Conservation (phyloP, 2,797 vertebrate species). For the Enteromius fasciolatus region DNA sequence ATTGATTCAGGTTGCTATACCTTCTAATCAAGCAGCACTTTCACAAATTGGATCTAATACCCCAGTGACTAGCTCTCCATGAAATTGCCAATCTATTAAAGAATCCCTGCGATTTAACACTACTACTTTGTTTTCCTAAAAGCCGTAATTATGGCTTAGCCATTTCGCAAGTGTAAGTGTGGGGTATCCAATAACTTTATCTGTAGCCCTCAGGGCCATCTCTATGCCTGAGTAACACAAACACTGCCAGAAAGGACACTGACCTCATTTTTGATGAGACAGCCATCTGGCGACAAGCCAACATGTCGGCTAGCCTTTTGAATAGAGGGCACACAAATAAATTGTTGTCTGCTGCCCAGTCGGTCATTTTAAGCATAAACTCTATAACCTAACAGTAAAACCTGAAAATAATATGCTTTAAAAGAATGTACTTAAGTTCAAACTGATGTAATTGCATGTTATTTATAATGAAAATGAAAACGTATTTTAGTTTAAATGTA, state of each 20-base stretch:
- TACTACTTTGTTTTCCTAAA: slow-evolving; percentile 51
- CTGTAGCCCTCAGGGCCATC: neutral
- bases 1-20: slow-evolving; percentile 68
- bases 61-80: slow-evolving; percentile 56
- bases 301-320: neutral
- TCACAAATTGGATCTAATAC: slow-evolving; percentile 66
- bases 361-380: neutral
- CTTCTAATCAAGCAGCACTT: slow-evolving; percentile 66
- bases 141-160: slow-evolving; percentile 64
- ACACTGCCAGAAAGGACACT: slow-evolving; percentile 7
- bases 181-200: slow-evolving; percentile 62
- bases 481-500: too few relatives aligned
- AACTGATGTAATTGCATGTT: neutral
- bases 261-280: slow-evolving; percentile 20
- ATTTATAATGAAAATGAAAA: neutral
- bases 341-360: neutral
- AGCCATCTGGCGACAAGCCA: slow-evolving; percentile 32
- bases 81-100: slow-evolving; percentile 59
- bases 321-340: neutral
- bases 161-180: slow-evolving; percentile 44
- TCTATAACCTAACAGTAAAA: neutral
- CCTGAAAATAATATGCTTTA: neutral
- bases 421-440: neutral
- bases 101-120: slow-evolving; percentile 64
- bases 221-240: neutral